Conservation (phyloP, 1,140 invertebrate genomes). For the Drosophila willistoni region DNA sequence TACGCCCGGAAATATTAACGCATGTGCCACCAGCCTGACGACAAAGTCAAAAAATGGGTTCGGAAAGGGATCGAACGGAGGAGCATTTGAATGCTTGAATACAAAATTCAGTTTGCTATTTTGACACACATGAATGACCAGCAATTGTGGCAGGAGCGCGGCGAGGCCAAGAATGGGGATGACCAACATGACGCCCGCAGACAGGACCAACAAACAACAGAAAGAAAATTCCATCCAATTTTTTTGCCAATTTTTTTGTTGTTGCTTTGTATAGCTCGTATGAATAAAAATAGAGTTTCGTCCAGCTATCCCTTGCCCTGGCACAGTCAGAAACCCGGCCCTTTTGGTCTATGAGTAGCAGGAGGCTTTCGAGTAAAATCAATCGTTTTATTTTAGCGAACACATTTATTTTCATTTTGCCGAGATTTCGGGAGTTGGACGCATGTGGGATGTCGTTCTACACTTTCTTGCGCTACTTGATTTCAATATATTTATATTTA, state of each 20-base stretch:
- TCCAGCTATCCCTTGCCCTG: constrained; percentile 4
- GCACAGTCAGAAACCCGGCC: background rate
- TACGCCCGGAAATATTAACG: constrained; percentile 77
- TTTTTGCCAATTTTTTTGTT: constrained; percentile 30
- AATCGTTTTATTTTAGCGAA: constrained; percentile 76
- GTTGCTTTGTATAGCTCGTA: constrained; percentile 42
- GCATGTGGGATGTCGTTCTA: constrained; percentile 1
- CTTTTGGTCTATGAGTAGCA: background rate
- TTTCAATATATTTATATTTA: constrained; percentile 50
- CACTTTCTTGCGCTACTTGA: constrained; percentile 50
- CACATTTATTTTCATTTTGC: constrained; percentile 80
- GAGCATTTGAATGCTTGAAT: constrained; percentile 75
- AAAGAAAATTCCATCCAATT: constrained; percentile 49
- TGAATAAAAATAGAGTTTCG: constrained; percentile 52
- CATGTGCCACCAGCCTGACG: constrained; percentile 60
- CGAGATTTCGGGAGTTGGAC: constrained; percentile 47
- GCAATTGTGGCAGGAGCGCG: constrained; percentile 43
- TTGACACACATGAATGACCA: constrained; percentile 81
- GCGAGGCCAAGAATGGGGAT: background rate
- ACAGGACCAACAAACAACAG: constrained; percentile 21
- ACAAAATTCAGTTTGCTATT: constrained; percentile 79
- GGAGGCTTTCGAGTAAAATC: constrained; percentile 54
- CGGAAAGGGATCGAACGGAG: constrained; percentile 23
- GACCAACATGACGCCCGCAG: constrained; percentile 54
- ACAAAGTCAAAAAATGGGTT: constrained; percentile 1